Evolutionary conservation across 2,888 invertebrate species (phyloP), one percentile per base, ranked within the genome.

Genomic region (Phanerotoma sp.): DNA sequence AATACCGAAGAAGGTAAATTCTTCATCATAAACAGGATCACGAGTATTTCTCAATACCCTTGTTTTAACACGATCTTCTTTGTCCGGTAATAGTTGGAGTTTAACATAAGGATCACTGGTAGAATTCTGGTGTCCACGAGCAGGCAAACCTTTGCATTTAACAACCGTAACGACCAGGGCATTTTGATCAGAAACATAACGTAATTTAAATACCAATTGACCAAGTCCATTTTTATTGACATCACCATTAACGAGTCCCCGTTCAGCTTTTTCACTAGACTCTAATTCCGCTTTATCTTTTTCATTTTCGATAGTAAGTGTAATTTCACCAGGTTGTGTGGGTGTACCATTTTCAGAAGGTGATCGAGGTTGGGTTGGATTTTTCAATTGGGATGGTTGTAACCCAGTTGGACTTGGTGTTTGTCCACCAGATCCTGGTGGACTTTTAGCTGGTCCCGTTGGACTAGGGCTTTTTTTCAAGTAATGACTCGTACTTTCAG

Each of bases 21-120:
- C 97, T 79, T 99, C 99, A 72, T 99, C 97, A 79, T 97, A 99
- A 2, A 94, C 89, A 0, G 99, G 99, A 79, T 94, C 93, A 50
- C 93, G 84, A 41, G 98, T 97, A 77, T 97, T 96, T 63, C 97
- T 87, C 33, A 98, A 86, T 7, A 99, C 97, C 54, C 97, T 84
- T 57, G 96, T 96, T 80, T 96, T 97, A 52, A 96, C 96, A 78
- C 96, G 95, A 76, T 97, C 96, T 74, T 95, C 94, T 77, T 97
- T 97, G 72, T 98, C 98, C 0, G 99, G 99, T 63, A 99, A 80
- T 33, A 99, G 83, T 77, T 97, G 98, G 53, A 99, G 84, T 78
- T 99, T 99, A 32, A 99, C 96, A 78, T 99, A 99, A 0, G 98
- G 98, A 81, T 99, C 98, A 68, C 88, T 88, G 7, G 91, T 91